Evolutionary conservation across 2,888 invertebrate genomes (phyloP).

Genomic region (Allygus modestus): DNA sequence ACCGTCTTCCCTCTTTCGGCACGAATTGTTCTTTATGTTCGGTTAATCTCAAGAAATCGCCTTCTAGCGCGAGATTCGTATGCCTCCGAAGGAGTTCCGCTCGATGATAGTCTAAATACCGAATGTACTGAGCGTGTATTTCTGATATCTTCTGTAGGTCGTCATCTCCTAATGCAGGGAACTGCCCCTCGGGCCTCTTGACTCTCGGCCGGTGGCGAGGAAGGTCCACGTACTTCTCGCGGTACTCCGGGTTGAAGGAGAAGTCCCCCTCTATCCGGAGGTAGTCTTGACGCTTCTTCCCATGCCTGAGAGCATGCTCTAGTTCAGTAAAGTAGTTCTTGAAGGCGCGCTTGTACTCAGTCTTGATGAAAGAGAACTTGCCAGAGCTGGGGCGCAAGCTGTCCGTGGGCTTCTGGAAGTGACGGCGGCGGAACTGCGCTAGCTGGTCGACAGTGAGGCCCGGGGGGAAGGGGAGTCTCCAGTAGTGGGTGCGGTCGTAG

Average conservation of each 20-base stretch:
- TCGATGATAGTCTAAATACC: conserved; percentile 59
- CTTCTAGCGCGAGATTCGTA: conserved; percentile 65
- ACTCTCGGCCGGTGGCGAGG: conserved; percentile 44
- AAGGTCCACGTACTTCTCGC: conserved; percentile 62
- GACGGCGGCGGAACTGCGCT: conserved; percentile 64
- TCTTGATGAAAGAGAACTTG: conserved; percentile 66
- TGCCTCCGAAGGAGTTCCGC: conserved; percentile 45
- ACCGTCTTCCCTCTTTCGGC: conserved; percentile 65
- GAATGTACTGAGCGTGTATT: conserved; percentile 55
- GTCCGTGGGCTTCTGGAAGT: conserved; percentile 63
- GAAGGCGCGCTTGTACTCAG: conserved; percentile 67
- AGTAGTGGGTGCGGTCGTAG: conserved; percentile 64
- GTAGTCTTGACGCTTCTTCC: conserved; percentile 62
- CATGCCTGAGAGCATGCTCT: conserved; percentile 62
- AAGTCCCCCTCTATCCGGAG: conserved; percentile 66
- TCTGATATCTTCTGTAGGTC: conserved; percentile 57
- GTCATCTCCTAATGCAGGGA: conserved; percentile 37
- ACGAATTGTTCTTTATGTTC: conserved; percentile 67
- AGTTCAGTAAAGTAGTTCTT: conserved; percentile 54
- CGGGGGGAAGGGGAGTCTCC: conserved; percentile 62
- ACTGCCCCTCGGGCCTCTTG: conserved; percentile 36
- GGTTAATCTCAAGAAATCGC: conserved; percentile 62
- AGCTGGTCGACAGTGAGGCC: conserved; percentile 68
- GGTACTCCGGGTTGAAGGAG: conserved; percentile 65
- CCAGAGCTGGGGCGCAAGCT: conserved; percentile 65